Base-by-base conservation (phyloP, 2,888 invertebrate genomes). In the Bhutanitis thaidina region DNA sequence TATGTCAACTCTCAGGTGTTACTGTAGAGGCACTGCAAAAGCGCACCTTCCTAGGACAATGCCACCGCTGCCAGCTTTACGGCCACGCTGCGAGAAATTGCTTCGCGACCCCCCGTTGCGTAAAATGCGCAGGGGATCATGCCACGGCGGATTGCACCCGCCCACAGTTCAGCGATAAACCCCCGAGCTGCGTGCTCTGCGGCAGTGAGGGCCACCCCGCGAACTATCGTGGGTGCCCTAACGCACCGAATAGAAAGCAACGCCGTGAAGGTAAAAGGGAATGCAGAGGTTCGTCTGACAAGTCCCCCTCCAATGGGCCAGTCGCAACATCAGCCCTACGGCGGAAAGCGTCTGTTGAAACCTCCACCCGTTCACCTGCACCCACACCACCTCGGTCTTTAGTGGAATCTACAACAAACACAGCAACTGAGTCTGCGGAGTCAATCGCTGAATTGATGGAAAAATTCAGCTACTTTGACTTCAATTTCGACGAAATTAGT, bases 111-210 rank as follows among this genome's bases (percentile, higher is more conserved):
- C 49, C 54, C 1, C 40, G 54, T 13, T 56, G 54, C 43, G 54
- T 56, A 0, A 56, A 53, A 30, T 56, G 49, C 41, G 37, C 53
- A 2, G 57, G 46, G 0, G 49, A 49, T 14, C 54, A 55, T 29
- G 16, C 8, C 15, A 51, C 50, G 0, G 32, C 2, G 0, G 49
- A 52, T 1, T 54, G 56, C 10, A 1, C 30, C 0, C 30, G 49
- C 0, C 36, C 36, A 0, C 14, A 12, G 1, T 13, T n/a, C 4
- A 20, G 25, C 13, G 1, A 15, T 20, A 0, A 32, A 34, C 1
- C 49, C 55, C 48, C 49, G 0, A 34, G 43, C 3, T 54, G 54
- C 15, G 44, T 43, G 7, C 10, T 48, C 9, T 54, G 54, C 29
- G 13, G 27, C 0, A 36, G 37, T 1, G 3, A 7, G 1, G 49